A percentile compares a stretch with the other conserved stretches of the same genome.
phyloP scores from a whole-genome alignment of 2,888 invertebrate species.

The Cheilosia scutellata region DNA sequence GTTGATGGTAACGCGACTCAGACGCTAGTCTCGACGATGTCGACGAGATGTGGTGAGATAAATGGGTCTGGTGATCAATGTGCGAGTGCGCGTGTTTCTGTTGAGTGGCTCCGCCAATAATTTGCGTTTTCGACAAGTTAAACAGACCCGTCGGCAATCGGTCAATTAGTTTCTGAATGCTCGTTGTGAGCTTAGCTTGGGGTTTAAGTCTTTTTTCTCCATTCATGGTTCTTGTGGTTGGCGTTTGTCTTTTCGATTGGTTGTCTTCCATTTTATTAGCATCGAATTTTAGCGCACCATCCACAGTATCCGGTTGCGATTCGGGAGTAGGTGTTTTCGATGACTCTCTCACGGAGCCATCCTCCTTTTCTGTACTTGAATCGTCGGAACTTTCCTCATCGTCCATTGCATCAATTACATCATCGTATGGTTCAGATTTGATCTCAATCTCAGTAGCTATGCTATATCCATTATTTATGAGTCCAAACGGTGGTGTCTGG shows the following conservation, averaged over 20 bases:
- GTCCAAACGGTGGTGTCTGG: constrained; percentile 76
- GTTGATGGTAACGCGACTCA: constrained; percentile 82
- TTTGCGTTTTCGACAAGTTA: constrained; percentile 80
- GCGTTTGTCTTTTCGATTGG: constrained; percentile 60
- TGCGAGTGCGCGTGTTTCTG: constrained; percentile 77
- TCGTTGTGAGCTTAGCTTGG: constrained; percentile 82
- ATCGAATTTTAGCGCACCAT: constrained; percentile 42
- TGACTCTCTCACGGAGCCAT: constrained; percentile 39
- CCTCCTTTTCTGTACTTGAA: constrained; percentile 64
- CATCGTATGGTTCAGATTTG: constrained; percentile 56
- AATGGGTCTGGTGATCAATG: constrained; percentile 78
- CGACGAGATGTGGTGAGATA: constrained; percentile 62
- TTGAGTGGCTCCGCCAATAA: constrained; percentile 66
- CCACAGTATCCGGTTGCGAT: constrained; percentile 57
- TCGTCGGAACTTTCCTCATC: constrained; percentile 65
- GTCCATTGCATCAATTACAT: constrained; percentile 54
- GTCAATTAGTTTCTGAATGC: constrained; percentile 83
- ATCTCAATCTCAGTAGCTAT: constrained; percentile 60
- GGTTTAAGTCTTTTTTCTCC: constrained; percentile 82
- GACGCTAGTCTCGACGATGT: constrained; percentile 81
- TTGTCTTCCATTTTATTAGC: constrained; percentile 32
- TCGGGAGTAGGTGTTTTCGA: constrained; percentile 65
- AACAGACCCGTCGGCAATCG: constrained; percentile 80
- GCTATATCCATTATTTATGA: constrained; percentile 70
- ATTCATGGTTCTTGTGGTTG: constrained; percentile 52